A percentile compares a stretch with the other conserved stretches of the same genome.
Conservation (phyloP, 1,140 invertebrate species). For the Temnothorax nylanderi region DNA sequence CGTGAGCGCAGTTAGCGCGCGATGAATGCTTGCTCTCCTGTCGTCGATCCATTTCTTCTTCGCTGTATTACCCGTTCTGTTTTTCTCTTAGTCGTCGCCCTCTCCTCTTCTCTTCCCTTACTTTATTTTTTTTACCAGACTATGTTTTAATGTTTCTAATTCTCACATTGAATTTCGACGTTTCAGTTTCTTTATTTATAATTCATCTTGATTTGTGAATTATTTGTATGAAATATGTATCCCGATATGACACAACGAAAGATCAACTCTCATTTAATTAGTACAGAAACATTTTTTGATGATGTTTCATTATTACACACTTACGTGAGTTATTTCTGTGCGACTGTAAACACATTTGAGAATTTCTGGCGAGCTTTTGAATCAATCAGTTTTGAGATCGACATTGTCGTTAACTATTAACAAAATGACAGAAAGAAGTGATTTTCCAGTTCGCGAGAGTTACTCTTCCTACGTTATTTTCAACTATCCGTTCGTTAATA, state of each 20-base stretch:
- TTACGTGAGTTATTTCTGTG: not conserved
- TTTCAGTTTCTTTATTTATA: not conserved
- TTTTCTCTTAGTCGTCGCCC: not conserved
- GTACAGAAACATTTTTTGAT: not conserved
- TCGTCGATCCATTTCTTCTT: slow-evolving; percentile 33
- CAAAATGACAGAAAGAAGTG: slow-evolving; percentile 7
- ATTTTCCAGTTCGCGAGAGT: not conserved
- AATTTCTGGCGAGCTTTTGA: not conserved
- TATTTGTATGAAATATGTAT: not conserved
- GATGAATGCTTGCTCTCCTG: not conserved
- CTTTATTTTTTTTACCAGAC: not conserved
- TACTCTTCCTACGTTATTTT: slow-evolving; percentile 14
- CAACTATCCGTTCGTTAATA: slow-evolving; percentile 19
- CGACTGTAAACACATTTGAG: not conserved
- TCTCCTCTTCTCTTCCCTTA: too few species aligned
- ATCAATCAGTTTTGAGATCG: not conserved
- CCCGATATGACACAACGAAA: not conserved
- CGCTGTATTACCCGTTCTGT: not conserved
- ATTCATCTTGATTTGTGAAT: not conserved
- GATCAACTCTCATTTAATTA: not conserved
- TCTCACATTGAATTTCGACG: not conserved
- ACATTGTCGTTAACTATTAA: slow-evolving; percentile 3
- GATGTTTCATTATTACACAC: not conserved
- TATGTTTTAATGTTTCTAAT: not conserved
- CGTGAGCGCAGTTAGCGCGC: not conserved